Evolutionary conservation across 1,140 invertebrate genomes (phyloP).

Genomic region (Aphaenogaster ashmeadi): DNA sequence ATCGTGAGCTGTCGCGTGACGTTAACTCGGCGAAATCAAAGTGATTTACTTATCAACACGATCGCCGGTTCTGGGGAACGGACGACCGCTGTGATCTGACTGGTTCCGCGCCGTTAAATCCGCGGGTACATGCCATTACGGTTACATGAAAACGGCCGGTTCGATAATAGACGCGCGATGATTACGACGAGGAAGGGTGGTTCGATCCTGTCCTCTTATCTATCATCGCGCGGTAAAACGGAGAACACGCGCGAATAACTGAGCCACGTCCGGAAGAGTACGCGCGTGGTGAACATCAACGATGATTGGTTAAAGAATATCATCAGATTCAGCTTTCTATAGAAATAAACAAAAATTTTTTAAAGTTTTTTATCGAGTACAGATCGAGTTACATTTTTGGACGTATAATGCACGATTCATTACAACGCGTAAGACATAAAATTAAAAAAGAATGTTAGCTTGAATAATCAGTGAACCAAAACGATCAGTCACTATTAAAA

Average conservation of each 20-base stretch:
- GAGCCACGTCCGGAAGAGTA: not conserved
- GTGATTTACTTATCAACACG: constrained; percentile 65
- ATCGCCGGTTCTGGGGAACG: constrained; percentile 43
- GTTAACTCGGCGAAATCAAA: constrained; percentile 60
- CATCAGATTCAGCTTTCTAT: not conserved
- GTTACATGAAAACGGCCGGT: constrained; percentile 40
- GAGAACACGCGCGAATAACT: constrained; percentile 29
- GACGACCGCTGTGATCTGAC: constrained; percentile 14
- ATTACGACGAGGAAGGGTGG: constrained; percentile 19
- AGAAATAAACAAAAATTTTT: not conserved
- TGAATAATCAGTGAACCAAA: not conserved
- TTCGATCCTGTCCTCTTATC: constrained; percentile 47
- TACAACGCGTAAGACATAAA: not conserved
- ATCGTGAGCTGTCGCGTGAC: constrained; percentile 23
- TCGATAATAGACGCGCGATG: constrained; percentile 49
- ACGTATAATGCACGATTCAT: not conserved
- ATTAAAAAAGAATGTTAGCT: not conserved
- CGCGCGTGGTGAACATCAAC: not conserved
- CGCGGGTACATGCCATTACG: constrained; percentile 50
- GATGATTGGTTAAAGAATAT: not conserved
- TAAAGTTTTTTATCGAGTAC: not conserved
- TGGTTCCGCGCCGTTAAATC: constrained; percentile 39
- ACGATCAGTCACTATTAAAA: not conserved
- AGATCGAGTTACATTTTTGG: not conserved
- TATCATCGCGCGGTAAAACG: constrained; percentile 46